phyloP scores from a whole-genome alignment of 2,888 invertebrate genomes.

The Ornithoptera priamus region DNA sequence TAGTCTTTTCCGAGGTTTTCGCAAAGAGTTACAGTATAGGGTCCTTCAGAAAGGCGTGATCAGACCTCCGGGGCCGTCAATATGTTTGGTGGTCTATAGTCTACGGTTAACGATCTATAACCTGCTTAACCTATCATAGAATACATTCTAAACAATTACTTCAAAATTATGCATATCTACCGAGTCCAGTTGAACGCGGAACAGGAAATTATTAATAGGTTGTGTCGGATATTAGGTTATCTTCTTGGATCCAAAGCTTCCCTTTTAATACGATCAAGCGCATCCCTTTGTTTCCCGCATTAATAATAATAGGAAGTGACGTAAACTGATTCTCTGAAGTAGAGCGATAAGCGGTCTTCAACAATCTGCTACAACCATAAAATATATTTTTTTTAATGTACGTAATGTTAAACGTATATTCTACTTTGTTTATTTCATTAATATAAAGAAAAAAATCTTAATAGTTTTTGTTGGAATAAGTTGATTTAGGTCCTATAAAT shows the following conservation, averaged over 20 bases:
- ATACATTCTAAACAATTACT: too few species aligned
- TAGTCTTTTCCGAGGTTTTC: too few species aligned
- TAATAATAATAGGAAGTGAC: slow-evolving; percentile 12
- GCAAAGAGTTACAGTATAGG: too few species aligned
- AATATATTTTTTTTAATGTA: not conserved
- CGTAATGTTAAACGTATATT: not conserved
- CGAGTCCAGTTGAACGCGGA: not conserved
- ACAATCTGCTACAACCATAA: not conserved
- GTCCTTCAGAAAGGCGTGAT: too few species aligned
- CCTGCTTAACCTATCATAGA: too few species aligned
- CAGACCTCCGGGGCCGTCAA: too few species aligned
- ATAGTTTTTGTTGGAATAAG: too few species aligned
- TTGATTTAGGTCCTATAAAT: too few species aligned
- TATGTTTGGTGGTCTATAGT: too few species aligned
- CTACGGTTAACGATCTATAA: too few species aligned
- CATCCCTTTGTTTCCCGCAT: slow-evolving; percentile 10
- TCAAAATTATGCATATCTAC: not conserved
- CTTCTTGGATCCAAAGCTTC: slow-evolving; percentile 6
- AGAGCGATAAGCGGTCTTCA: slow-evolving; percentile 15
- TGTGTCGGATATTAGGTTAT: slow-evolving; percentile 5
- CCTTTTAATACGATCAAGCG: slow-evolving; percentile 14
- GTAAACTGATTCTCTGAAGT: slow-evolving; percentile 19
- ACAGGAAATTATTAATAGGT: not conserved
- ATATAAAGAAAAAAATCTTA: too few species aligned
- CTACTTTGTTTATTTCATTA: not conserved